These are phyloP conservation scores for Hoplostethus mediterraneus DNA, from an alignment of 2,797 vertebrate species.

Conservation along the genomic window DNA sequence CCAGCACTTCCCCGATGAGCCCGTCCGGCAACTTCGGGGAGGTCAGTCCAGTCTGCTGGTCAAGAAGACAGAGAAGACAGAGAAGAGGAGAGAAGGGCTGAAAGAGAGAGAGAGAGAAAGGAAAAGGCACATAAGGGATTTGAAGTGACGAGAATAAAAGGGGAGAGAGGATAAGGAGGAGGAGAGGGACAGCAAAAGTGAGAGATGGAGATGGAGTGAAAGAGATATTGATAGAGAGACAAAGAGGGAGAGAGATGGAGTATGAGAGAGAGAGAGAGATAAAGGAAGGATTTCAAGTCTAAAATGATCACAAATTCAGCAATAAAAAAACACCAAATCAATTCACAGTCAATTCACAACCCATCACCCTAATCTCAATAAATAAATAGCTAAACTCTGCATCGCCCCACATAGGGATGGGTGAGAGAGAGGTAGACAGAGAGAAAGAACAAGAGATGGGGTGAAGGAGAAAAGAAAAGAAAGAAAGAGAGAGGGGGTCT, in stretches of 20 bases:
- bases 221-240: background rate
- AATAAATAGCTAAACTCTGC: too few relatives aligned
- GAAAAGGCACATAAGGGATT: background rate
- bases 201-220: background rate
- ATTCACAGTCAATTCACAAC: too few relatives aligned
- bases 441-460: too few relatives aligned
- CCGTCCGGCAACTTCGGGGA: conserved; percentile 55
- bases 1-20: conserved; percentile 47
- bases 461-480: too few relatives aligned
- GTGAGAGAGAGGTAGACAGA: too few relatives aligned
- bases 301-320: too few relatives aligned
- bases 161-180: background rate
- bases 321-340: too few relatives aligned
- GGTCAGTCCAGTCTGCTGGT: conserved; percentile 26
- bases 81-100: background rate
- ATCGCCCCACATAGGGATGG: background rate
- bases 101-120: conserved; percentile 14
- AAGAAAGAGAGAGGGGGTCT: background rate
- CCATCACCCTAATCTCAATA: too few relatives aligned
- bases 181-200: background rate
- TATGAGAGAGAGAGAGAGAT: background rate
- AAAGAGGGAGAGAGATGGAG: background rate
- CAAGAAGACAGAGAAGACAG: conserved; percentile 30
- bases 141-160: background rate
- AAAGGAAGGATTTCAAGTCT: background rate